Conservation (phyloP, 2,888 invertebrate species). For the Poecilobothrus nobilitatus region DNA sequence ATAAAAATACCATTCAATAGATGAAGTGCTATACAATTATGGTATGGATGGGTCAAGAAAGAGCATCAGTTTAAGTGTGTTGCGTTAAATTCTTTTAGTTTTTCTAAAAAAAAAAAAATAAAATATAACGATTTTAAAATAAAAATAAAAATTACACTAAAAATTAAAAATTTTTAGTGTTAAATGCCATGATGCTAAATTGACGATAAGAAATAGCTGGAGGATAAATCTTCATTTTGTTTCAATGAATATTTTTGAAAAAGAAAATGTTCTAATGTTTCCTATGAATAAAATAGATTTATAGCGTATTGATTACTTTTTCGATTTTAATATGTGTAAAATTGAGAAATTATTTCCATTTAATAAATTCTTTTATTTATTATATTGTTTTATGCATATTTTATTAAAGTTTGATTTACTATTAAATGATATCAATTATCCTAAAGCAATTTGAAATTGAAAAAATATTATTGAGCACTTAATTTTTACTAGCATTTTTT, state of each 20-base stretch:
- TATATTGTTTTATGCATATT: too few relatives aligned
- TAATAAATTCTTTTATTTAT: background rate
- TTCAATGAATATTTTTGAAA: too few relatives aligned
- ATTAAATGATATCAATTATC: too few relatives aligned
- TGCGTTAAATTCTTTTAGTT: background rate
- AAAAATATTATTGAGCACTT: too few relatives aligned
- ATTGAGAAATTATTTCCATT: background rate
- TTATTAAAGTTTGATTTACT: too few relatives aligned
- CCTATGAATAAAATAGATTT: background rate
- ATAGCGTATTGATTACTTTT: background rate
- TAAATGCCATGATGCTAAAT: background rate
- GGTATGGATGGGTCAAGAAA: background rate
- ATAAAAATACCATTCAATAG: background rate
- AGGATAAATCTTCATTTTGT: background rate
- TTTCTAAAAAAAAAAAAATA: background rate
- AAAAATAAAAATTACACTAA: too few relatives aligned
- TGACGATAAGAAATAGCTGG: background rate
- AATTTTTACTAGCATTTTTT: too few relatives aligned
- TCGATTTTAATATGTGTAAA: background rate
- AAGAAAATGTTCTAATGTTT: background rate
- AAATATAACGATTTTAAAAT: too few relatives aligned
- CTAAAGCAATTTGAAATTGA: too few relatives aligned
- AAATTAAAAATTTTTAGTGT: background rate
- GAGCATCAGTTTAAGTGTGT: background rate
- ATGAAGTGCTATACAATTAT: background rate